Base-by-base conservation (phyloP, 2,888 invertebrate genomes). In the Ecdyonurus torrentis region DNA sequence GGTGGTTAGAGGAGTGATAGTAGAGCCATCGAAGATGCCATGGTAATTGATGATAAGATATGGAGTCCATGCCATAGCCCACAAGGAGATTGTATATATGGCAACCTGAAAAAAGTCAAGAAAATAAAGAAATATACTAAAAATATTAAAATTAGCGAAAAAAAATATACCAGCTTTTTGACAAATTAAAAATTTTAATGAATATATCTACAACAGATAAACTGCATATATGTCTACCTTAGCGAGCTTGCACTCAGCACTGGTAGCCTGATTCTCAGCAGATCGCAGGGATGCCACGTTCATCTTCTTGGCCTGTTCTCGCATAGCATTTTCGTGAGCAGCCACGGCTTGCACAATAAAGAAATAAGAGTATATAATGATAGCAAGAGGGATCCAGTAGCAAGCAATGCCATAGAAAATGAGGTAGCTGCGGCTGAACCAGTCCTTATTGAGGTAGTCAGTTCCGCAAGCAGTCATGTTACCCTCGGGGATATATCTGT, bases 401-500 rank as follows among this genome's bases (percentile, higher is more conserved):
- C 85, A 85, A 72, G 87, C 89, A 65, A 86, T 73, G n/a, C 85
- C 83, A 75, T 91, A 91, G 66, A 85, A 76, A 60, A 90, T 75
- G 70, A 91, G 84, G 78, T 92, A 92, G 70, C 88, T 86, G 68
- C 84, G 81, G 75, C 87, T 87, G 67, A 84, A 70, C 83, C 85
- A 85, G 66, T 85, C 85, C 75, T 86, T 85, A 74, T 75, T 81
- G 68, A 92, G 78, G 73, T 91, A 92, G 74, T 91, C 91, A 63
- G 92, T 92, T 63, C 93, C 92, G 72, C 94, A 94, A 50, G 91
- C 90, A 58, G 92, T 92, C 85, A 93, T 87, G 77, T 93, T 92
- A 65, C 93, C 94, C 76, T 94, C 94, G 7, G 93, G 93, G 60
- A 93, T 91, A 73, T 93, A 93, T 73, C 89, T 89, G 73, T 67